A percentile compares a stretch with the other conserved stretches of the same genome.
Conservation (phyloP, 2,797 vertebrate species). For the Morus bassanus region DNA sequence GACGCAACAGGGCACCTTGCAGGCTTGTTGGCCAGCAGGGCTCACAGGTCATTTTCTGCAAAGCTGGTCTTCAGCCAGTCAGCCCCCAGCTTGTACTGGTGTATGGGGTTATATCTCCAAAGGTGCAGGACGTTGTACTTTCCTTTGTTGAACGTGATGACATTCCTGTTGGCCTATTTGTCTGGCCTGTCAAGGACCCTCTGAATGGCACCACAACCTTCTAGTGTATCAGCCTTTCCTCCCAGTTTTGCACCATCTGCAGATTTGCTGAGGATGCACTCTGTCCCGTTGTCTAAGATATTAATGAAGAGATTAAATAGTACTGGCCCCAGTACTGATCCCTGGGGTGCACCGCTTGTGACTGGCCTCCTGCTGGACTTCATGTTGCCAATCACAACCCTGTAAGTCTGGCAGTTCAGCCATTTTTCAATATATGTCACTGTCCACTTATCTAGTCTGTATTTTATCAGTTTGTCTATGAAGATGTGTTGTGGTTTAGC, state of each 20-base stretch:
- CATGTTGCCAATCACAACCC: not conserved
- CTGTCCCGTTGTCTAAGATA: not conserved
- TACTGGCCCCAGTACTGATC: not conserved
- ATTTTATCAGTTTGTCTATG: not conserved
- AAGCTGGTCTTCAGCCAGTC: not conserved
- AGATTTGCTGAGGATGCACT: not conserved
- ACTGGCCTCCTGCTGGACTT: not conserved
- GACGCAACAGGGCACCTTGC: not conserved
- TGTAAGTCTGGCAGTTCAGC: not conserved
- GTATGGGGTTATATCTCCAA: not conserved
- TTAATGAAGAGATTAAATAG: not conserved
- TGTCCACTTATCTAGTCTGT: not conserved
- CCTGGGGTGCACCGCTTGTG: not conserved
- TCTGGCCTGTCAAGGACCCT: not conserved
- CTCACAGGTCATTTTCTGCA: not conserved
- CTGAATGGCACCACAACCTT: not conserved
- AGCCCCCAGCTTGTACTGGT: not conserved
- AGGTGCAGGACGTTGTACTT: not conserved
- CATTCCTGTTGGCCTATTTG: not conserved
- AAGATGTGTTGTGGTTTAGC: no score
- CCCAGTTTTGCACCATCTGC: not conserved
- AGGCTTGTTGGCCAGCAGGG: not conserved
- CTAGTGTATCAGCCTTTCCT: not conserved
- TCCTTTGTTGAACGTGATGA: not conserved
- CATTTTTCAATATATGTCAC: not conserved